Conservation (phyloP, 2,888 invertebrate genomes). For the Melieria picta region DNA sequence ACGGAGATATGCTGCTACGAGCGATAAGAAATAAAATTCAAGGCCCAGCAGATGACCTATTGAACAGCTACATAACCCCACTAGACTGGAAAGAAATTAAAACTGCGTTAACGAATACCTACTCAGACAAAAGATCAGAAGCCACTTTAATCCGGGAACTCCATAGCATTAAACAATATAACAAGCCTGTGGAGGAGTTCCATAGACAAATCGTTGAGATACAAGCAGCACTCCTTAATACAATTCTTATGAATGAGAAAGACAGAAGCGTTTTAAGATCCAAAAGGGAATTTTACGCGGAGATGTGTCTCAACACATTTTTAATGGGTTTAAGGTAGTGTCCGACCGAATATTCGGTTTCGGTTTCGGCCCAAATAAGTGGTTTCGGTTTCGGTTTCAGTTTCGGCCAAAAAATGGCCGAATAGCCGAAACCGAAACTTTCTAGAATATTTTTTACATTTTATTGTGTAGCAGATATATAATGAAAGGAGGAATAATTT, state of each 20-base stretch:
- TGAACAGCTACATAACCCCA: too few species aligned
- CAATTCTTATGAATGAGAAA: slow-evolving; percentile 41
- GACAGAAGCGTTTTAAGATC: slow-evolving; percentile 38
- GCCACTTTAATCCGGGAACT: slow-evolving; percentile 16
- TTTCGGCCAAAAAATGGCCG: too few species aligned
- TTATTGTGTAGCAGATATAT: too few species aligned
- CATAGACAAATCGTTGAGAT: slow-evolving; percentile 42
- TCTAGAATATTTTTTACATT: too few species aligned
- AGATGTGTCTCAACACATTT: slow-evolving; percentile 44
- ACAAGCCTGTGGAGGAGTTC: slow-evolving; percentile 38
- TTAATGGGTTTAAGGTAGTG: slow-evolving; percentile 41
- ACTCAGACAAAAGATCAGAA: slow-evolving; percentile 16
- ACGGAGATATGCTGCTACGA: too few species aligned
- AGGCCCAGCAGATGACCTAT: too few species aligned
- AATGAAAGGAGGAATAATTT: too few species aligned
- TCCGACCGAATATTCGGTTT: too few species aligned
- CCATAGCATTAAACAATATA: slow-evolving; percentile 28
- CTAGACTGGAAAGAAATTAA: slow-evolving; percentile 29
- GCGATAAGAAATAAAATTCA: too few species aligned
- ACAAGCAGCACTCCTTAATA: slow-evolving; percentile 37
- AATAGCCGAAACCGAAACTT: too few species aligned
- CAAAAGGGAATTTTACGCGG: slow-evolving; percentile 39
- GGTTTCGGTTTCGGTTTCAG: too few species aligned
- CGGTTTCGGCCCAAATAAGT: too few species aligned
- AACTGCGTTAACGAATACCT: not conserved